Conservation (phyloP, 2,888 invertebrate species). For the Cantharis rufa region DNA sequence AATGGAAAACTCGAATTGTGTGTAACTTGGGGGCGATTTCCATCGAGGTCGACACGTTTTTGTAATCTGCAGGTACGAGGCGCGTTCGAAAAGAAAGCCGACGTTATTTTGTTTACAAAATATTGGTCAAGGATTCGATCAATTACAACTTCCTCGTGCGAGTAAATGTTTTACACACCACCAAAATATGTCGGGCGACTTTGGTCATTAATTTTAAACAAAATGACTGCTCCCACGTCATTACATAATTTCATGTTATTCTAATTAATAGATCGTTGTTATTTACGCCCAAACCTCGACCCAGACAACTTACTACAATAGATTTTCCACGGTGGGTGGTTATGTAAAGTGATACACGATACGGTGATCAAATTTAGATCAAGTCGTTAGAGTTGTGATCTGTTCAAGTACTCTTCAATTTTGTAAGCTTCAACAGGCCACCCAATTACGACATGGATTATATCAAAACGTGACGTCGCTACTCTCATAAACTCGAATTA, state of each 20-base stretch:
- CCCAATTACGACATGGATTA: background rate
- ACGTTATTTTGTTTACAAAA: background rate
- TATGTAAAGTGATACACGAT: background rate
- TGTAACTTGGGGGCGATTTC: no score
- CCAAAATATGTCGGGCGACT: background rate
- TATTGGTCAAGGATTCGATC: no score
- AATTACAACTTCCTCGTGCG: background rate
- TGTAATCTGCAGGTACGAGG: background rate
- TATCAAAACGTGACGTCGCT: background rate
- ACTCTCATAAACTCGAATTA: background rate
- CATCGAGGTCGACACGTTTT: background rate
- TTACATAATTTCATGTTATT: background rate
- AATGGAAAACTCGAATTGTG: background rate
- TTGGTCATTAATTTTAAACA: background rate
- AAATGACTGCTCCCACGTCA: background rate
- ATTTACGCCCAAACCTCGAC: slow-evolving; percentile 16
- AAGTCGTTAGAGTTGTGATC: background rate
- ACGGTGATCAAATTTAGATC: background rate
- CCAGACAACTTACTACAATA: slow-evolving; percentile 14
- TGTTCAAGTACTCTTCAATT: background rate
- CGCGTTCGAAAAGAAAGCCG: background rate
- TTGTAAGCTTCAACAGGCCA: background rate
- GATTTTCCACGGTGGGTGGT: slow-evolving; percentile 9
- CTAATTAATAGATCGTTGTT: background rate
- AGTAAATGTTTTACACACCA: background rate